Conservation (phyloP, 2,797 vertebrate species). For the Eremophila alpestris region DNA sequence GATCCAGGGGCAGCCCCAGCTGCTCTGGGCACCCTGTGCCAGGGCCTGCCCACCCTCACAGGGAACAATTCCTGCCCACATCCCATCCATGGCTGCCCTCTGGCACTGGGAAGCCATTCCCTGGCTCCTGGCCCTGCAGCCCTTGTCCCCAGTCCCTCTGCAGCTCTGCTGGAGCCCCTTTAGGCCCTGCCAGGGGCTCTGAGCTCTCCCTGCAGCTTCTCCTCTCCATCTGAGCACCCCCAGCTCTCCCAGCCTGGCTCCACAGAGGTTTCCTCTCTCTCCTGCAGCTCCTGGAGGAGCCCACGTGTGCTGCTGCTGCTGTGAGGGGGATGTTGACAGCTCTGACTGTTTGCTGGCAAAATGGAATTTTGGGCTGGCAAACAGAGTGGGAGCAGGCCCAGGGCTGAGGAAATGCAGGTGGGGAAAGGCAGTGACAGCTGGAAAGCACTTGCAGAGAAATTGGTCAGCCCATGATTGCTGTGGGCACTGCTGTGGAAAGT, state of each 20-base stretch:
- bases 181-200: background rate
- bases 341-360: background rate
- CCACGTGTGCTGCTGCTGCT: background rate
- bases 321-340: background rate
- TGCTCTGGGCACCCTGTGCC: background rate
- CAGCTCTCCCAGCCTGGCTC: background rate
- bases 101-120: background rate
- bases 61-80: background rate
- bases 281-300: background rate
- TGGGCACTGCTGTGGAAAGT: background rate
- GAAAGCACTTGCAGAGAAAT: background rate
- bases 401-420: background rate
- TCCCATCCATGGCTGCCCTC: background rate
- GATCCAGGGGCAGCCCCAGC: background rate
- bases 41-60: background rate
- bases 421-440: background rate
- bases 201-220: background rate
- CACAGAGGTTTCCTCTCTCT: background rate
- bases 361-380: background rate
- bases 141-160: background rate
- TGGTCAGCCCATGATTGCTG: background rate
- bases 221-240: background rate
- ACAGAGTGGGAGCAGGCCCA: background rate
- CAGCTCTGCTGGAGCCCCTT: background rate
- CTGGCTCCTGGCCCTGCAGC: background rate